These are phyloP conservation scores for Numenius phaeopus DNA, from an alignment of 2,797 vertebrate species.

Conservation along the genomic window DNA sequence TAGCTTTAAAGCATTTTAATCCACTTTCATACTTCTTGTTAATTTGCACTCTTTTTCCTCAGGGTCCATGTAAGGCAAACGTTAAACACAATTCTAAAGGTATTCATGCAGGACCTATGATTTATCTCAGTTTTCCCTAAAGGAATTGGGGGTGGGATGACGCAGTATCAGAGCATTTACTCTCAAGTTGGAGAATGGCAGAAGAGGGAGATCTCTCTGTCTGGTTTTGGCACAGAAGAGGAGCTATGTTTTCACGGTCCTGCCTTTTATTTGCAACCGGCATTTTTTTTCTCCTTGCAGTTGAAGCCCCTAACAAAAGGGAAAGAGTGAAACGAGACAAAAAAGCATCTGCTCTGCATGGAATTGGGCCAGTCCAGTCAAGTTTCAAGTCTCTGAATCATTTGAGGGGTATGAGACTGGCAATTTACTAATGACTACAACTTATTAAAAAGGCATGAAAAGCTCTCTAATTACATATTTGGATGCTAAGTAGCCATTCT, in stretches of 20 bases:
- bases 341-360: conserved; percentile 67
- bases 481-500: conserved; percentile 63
- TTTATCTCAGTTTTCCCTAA: background rate
- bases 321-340: conserved; percentile 55
- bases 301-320: conserved; percentile 62
- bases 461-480: conserved; percentile 72
- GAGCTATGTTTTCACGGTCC: conserved; percentile 50
- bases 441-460: conserved; percentile 74
- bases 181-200: background rate
- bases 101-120: background rate
- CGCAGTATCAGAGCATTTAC: background rate
- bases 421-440: conserved; percentile 73
- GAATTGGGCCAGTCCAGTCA: conserved; percentile 72
- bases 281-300: conserved; percentile 19
- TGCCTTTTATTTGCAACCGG: conserved; percentile 45
- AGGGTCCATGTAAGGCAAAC: background rate
- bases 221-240: conserved; percentile 35
- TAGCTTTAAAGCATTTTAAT: conserved; percentile 11
- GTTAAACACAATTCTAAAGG: background rate
- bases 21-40: background rate
- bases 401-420: conserved; percentile 55
- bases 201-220: background rate
- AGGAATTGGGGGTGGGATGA: background rate
- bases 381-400: conserved; percentile 67
- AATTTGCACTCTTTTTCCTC: conserved; percentile 24